Conservation (phyloP, 2,888 invertebrate genomes). For the Epistrophe eligans region DNA sequence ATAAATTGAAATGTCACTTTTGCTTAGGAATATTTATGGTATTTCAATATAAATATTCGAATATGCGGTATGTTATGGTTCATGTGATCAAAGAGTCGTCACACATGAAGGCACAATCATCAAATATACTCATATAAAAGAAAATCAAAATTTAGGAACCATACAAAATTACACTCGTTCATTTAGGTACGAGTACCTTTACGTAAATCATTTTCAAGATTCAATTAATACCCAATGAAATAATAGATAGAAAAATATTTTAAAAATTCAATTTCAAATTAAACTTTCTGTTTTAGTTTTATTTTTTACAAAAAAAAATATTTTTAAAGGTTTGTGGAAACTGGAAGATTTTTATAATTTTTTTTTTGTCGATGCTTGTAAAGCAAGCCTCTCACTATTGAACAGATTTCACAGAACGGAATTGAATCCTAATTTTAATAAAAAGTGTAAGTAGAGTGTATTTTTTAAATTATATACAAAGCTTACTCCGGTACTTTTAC, state of each 20-base stretch:
- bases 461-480: no score
- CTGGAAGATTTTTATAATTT: no score
- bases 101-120: conserved; percentile 6
- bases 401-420: no score
- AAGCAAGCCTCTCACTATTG: no score
- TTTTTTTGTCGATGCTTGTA: no score
- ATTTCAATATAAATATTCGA: conserved; percentile 47
- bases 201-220: conserved; percentile 8
- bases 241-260: neutral
- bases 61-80: conserved; percentile 29
- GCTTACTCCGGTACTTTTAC: no score
- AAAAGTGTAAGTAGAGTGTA: no score
- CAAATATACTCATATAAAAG: no score
- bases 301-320: no score
- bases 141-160: neutral
- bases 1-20: conserved; percentile 70
- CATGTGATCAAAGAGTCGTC: conserved; percentile 30
- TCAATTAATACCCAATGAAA: neutral
- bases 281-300: no score
- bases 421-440: no score
- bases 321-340: no score
- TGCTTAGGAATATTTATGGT: conserved; percentile 67
- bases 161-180: neutral
- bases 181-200: neutral
- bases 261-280: neutral